Conservation (phyloP, 2,797 vertebrate species). For the Lagothrix lagotricha region DNA sequence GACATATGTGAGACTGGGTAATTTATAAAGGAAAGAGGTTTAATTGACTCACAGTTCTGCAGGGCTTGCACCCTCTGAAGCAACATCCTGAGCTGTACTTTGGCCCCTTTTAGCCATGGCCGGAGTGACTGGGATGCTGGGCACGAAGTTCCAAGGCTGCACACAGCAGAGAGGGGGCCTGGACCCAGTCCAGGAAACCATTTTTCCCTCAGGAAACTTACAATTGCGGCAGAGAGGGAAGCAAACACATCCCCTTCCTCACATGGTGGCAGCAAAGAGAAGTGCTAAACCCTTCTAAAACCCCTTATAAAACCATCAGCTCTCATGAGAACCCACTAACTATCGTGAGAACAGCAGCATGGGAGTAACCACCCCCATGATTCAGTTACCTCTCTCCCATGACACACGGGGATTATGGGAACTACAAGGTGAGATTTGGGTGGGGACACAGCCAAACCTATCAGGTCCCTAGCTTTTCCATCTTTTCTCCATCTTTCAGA, state of each 20-base stretch:
- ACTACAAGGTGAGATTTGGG: neutral
- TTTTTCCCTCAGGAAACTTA: neutral
- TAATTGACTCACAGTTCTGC: neutral
- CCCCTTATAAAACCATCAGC: neutral
- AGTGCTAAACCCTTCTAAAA: too few relatives aligned
- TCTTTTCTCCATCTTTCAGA: neutral
- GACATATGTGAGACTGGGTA: neutral
- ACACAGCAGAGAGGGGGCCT: neutral
- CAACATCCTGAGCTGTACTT: neutral
- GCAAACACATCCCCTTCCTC: neutral
- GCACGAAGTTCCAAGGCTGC: neutral
- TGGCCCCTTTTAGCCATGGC: neutral
- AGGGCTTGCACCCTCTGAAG: neutral
- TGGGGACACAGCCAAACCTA: neutral
- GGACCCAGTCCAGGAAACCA: neutral
- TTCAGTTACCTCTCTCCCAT: neutral
- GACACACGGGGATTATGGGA: neutral
- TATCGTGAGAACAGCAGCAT: neutral
- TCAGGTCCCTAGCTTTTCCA: neutral
- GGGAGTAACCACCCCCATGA: too few relatives aligned
- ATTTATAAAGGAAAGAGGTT: neutral
- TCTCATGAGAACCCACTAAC: neutral
- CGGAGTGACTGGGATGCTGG: neutral
- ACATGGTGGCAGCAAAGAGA: neutral
- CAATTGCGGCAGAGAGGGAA: neutral